These are phyloP conservation scores for Esox niger DNA, from an alignment of 2,113 vertebrate species.

Conservation along the genomic window DNA sequence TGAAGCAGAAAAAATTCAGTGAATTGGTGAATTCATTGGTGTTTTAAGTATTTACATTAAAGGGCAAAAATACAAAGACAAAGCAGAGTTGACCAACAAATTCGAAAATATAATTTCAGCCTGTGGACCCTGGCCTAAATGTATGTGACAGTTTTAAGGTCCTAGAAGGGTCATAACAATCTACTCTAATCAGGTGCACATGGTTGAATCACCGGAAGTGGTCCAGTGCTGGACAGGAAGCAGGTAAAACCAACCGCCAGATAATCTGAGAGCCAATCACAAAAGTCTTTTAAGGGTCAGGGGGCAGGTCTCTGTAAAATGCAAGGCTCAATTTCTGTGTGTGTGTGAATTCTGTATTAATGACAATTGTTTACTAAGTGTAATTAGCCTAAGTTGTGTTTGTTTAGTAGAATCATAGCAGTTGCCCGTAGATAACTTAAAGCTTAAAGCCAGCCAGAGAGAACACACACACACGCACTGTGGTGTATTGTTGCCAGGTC, in stretches of 20 bases:
- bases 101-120: too few relatives aligned
- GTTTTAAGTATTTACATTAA: too few relatives aligned
- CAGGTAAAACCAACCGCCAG: slow-evolving; percentile 62
- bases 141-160: slow-evolving; percentile 30
- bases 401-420: too few relatives aligned
- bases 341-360: slow-evolving; percentile 59
- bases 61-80: too few relatives aligned
- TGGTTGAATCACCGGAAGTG: slow-evolving; percentile 83
- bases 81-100: too few relatives aligned
- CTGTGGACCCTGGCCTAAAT: slow-evolving; percentile 16
- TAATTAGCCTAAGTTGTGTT: slow-evolving; percentile 66
- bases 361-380: slow-evolving; percentile 66
- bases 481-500: too few relatives aligned
- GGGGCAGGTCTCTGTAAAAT: slow-evolving; percentile 20
- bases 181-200: slow-evolving; percentile 91
- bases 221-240: slow-evolving; percentile 80
- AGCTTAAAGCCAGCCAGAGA: too few relatives aligned
- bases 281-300: slow-evolving; percentile 47
- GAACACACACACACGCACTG: too few relatives aligned
- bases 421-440: too few relatives aligned
- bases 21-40: too few relatives aligned
- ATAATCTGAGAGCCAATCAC: slow-evolving; percentile 68
- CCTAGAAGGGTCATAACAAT: slow-evolving; percentile 76
- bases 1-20: too few relatives aligned
- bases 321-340: background rate